Percentiles rank a stretch among this genome's conserved stretches.
Evolutionary conservation across 2,888 invertebrate genomes (phyloP).

Genomic region (Beris morrisii): DNA sequence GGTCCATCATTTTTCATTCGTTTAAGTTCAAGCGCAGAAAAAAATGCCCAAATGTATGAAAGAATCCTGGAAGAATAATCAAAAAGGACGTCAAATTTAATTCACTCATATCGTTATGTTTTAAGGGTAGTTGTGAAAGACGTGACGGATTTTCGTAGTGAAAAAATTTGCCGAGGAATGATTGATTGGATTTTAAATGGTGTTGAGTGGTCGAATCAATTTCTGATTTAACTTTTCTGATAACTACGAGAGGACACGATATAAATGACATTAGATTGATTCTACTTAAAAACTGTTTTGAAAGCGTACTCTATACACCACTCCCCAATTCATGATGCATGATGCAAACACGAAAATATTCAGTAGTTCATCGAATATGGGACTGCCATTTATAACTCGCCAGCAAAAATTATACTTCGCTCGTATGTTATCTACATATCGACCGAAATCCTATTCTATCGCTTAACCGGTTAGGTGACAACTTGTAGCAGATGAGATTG

Average conservation of each 20-base stretch:
- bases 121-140: slow-evolving; percentile 8
- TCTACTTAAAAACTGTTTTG: no score
- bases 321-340: no score
- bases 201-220: background rate
- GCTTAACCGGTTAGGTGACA: no score
- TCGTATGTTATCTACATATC: no score
- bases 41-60: background rate
- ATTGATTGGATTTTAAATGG: slow-evolving; percentile 26
- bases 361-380: no score
- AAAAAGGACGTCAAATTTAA: slow-evolving; percentile 15
- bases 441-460: no score
- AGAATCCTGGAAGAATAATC: slow-evolving; percentile 13
- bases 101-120: slow-evolving; percentile 11
- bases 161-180: slow-evolving; percentile 1
- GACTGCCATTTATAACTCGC: no score
- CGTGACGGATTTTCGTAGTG: background rate
- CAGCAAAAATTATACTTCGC: no score
- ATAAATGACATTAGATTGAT: no score
- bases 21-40: slow-evolving; percentile 27
- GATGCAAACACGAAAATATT: no score
- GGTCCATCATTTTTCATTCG: slow-evolving; percentile 33
- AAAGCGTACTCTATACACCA: no score
- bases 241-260: background rate
- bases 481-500: no score
- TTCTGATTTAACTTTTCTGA: background rate